Evolutionary conservation across 1,140 invertebrate species (phyloP).

Genomic region (Zaprionus tsacasi): DNA sequence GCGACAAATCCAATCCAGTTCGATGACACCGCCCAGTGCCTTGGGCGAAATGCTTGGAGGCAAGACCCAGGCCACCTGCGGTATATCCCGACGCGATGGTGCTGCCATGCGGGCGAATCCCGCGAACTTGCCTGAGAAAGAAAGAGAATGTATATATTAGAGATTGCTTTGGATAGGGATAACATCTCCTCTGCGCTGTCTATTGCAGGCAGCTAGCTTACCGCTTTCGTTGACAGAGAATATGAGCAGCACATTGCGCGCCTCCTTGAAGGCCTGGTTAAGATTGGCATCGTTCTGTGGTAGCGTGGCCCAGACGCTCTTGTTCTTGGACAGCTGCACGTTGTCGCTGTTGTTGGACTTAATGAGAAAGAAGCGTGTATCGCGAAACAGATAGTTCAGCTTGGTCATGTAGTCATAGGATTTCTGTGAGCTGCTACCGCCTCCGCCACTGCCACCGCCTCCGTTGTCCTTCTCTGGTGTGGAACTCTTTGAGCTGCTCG

Average conservation of each 20-base stretch:
- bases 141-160: background rate
- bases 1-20: slow-evolving; percentile 98
- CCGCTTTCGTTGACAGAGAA: slow-evolving; percentile 99
- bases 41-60: slow-evolving; percentile 97
- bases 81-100: slow-evolving; percentile 94
- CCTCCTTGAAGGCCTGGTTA: slow-evolving; percentile 96
- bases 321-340: slow-evolving; percentile 96
- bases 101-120: slow-evolving; percentile 95
- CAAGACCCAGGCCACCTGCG: slow-evolving; percentile 96
- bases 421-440: slow-evolving; percentile 85
- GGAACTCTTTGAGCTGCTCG: slow-evolving; percentile 59
- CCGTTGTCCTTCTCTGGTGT: slow-evolving; percentile 72
- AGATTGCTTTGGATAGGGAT: background rate
- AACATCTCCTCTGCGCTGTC: background rate
- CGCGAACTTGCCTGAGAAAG: slow-evolving; percentile 88
- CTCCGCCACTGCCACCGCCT: background rate
- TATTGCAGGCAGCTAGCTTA: slow-evolving; percentile 34
- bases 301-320: slow-evolving; percentile 98
- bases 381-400: slow-evolving; percentile 97
- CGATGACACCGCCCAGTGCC: slow-evolving; percentile 97
- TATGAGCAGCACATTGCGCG: slow-evolving; percentile 96
- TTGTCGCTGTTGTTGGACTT: slow-evolving; percentile 99
- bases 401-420: slow-evolving; percentile 94
- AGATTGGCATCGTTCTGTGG: slow-evolving; percentile 98
- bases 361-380: slow-evolving; percentile 98